Percentiles rank a stretch among this genome's conserved stretches.
Conservation (phyloP, 2,113 vertebrate species). For the Saccopteryx leptura region DNA sequence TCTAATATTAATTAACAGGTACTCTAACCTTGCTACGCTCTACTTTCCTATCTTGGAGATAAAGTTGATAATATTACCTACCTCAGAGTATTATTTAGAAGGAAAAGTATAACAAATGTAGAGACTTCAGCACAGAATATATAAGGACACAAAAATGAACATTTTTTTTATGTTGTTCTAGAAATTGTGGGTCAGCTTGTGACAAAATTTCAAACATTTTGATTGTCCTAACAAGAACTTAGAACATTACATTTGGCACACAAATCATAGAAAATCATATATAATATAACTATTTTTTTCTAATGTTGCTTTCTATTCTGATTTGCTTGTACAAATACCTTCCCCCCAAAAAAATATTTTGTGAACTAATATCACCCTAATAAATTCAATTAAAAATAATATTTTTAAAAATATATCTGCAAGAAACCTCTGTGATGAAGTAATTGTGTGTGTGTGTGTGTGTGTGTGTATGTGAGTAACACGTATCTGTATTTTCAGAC, state of each 20-base stretch:
- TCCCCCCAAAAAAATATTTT: neutral
- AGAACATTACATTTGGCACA: neutral
- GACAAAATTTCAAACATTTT: neutral
- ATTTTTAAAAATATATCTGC: neutral
- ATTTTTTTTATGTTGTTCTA: neutral
- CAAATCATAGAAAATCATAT: neutral
- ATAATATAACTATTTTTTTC: neutral
- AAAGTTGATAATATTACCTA: neutral
- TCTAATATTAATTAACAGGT: neutral
- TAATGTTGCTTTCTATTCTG: neutral
- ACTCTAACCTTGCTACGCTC: neutral
- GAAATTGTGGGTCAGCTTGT: neutral
- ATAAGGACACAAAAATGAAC: neutral
- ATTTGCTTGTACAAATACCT: conserved; percentile 9
- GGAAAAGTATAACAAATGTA: neutral
- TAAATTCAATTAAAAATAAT: no score
- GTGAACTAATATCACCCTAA: no score
- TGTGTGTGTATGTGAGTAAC: neutral
- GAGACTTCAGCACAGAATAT: neutral
- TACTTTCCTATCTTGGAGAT: neutral
- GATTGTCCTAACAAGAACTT: conserved; percentile 25
- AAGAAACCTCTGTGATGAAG: conserved; percentile 43
- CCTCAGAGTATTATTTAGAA: neutral
- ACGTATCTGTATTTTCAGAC: conserved; percentile 65
- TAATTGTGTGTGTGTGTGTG: neutral